Evolutionary conservation across 2,113 vertebrate genomes (phyloP).

Genomic region (Glaucomys volans): DNA sequence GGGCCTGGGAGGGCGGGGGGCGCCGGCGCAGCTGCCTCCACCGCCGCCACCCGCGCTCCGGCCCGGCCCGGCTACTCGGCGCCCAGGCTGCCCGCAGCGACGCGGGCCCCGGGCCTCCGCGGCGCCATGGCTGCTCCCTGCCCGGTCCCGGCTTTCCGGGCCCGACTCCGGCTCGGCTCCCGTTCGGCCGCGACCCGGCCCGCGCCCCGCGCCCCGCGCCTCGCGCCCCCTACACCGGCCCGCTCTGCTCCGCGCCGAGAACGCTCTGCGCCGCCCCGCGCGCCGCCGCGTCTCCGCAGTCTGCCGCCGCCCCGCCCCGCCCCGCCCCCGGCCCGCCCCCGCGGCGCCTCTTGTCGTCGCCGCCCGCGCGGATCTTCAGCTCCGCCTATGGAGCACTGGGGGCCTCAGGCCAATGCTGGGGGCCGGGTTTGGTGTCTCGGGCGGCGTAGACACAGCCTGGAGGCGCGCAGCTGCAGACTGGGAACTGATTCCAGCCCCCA

Average conservation of each 20-base stretch:
- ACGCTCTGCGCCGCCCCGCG: constrained; percentile 69
- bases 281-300: constrained; percentile 75
- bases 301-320: constrained; percentile 79
- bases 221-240: neutral
- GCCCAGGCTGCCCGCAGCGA: constrained; percentile 38
- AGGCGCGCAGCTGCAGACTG: constrained; percentile 86
- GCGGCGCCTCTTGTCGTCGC: constrained; percentile 62
- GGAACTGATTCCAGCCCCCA: constrained; percentile 71
- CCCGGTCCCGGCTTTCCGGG: neutral
- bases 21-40: constrained; percentile 41
- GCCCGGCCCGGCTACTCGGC: constrained; percentile 70
- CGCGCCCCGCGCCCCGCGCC: neutral
- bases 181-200: neutral
- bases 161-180: neutral
- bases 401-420: neutral
- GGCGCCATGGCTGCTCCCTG: constrained; percentile 59
- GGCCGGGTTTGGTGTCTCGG: neutral
- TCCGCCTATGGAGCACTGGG: neutral
- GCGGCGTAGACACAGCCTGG: neutral
- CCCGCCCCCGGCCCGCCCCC: constrained; percentile 65
- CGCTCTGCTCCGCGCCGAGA: constrained; percentile 38
- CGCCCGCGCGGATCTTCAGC: constrained; percentile 43
- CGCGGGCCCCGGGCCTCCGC: constrained; percentile 21
- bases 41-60: constrained; percentile 41
- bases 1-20: constrained; percentile 57